A percentile compares a stretch with the other conserved stretches of the same genome.
Evolutionary conservation across 2,797 vertebrate species (phyloP).

Genomic region (Pangasius sanitwongsei): DNA sequence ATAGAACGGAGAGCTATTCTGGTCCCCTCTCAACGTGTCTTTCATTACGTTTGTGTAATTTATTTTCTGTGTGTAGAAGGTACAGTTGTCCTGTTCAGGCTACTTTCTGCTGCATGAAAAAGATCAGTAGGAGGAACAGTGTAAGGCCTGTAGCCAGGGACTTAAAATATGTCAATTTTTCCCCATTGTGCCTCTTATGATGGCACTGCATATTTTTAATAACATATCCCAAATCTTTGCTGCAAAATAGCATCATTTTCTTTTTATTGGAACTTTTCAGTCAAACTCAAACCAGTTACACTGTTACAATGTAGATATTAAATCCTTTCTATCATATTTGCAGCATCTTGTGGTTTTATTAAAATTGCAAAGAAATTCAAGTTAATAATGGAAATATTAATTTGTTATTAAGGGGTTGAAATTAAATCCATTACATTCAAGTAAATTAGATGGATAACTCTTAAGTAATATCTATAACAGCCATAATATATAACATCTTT

Average conservation of each 20-base stretch:
- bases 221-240: background rate
- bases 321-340: background rate
- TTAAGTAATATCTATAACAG: rapidly evolving
- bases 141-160: background rate
- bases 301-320: background rate
- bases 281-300: background rate
- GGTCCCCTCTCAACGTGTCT: background rate
- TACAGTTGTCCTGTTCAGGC: background rate
- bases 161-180: background rate
- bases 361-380: background rate
- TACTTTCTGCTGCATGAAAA: background rate
- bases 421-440: background rate
- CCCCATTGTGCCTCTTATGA: background rate
- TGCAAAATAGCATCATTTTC: background rate
- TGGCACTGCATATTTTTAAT: background rate
- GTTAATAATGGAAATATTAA: background rate
- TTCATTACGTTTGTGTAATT: background rate
- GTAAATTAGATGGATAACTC: background rate
- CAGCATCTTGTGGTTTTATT: background rate
- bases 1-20: conserved; percentile 1
- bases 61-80: background rate
- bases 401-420: background rate
- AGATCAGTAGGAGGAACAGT: no score
- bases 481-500: no score
- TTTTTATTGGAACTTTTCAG: background rate